Percentiles rank a stretch among this genome's conserved stretches.
phyloP scores from a whole-genome alignment of 2,888 invertebrate species.

The Cryptus armator region DNA sequence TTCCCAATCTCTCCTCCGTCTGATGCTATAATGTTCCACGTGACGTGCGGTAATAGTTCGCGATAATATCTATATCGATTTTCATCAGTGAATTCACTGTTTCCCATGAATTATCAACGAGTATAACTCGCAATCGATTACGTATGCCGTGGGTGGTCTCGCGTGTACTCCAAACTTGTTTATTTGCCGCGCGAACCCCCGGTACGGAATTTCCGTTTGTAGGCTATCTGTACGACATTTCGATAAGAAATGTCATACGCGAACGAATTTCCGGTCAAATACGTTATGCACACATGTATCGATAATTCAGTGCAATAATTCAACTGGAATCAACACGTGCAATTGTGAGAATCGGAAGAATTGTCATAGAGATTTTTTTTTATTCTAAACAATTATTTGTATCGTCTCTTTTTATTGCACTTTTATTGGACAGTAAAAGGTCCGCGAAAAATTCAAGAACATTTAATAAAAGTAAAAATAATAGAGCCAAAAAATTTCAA shows the following conservation, averaged over 20 bases:
- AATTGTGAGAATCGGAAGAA: too few species aligned
- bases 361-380: too few species aligned
- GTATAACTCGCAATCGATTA: constrained; percentile 26
- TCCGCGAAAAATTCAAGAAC: too few species aligned
- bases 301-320: background rate
- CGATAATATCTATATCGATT: constrained; percentile 52
- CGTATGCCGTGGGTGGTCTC: constrained; percentile 39
- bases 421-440: too few species aligned
- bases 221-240: constrained; percentile 34
- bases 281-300: background rate
- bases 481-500: too few species aligned
- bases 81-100: constrained; percentile 26
- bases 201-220: constrained; percentile 42
- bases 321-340: too few species aligned
- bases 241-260: constrained; percentile 56
- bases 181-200: constrained; percentile 45
- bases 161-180: constrained; percentile 36
- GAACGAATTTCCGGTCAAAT: constrained; percentile 55
- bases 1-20: background rate
- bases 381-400: too few species aligned
- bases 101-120: background rate
- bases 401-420: too few species aligned
- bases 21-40: constrained; percentile 2
- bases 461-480: too few species aligned
- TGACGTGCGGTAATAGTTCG: constrained; percentile 38